Percentiles rank a stretch among this genome's conserved stretches.
Conservation (phyloP, 2,888 invertebrate genomes). For the Mycogona germanica region DNA sequence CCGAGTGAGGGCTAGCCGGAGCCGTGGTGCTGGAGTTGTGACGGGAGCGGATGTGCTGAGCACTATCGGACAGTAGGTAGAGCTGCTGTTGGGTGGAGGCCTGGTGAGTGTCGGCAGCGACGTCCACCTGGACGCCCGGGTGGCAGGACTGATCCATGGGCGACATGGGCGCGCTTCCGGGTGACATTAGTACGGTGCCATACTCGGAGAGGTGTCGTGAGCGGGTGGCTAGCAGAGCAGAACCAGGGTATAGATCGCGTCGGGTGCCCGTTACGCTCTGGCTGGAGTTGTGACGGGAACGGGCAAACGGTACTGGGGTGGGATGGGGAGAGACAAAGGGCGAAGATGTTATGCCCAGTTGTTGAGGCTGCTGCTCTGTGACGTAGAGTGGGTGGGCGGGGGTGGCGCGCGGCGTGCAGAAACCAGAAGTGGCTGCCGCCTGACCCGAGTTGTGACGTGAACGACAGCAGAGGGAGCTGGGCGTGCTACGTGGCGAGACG, state of each 20-base stretch:
- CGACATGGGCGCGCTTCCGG: slow-evolving; percentile 23
- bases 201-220: slow-evolving; percentile 28
- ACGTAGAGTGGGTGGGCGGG: slow-evolving; percentile 13
- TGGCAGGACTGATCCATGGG: slow-evolving; percentile 20
- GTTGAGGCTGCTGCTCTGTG: neutral
- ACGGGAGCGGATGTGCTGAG: slow-evolving; percentile 21
- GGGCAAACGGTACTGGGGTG: slow-evolving; percentile 28
- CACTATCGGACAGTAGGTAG: slow-evolving; percentile 16
- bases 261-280: slow-evolving; percentile 10
- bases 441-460: slow-evolving; percentile 44
- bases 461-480: slow-evolving; percentile 45
- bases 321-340: slow-evolving; percentile 30
- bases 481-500: slow-evolving; percentile 66
- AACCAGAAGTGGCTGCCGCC: slow-evolving; percentile 23
- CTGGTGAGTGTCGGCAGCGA: neutral
- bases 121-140: neutral
- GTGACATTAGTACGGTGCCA: slow-evolving; percentile 20
- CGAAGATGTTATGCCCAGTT: slow-evolving; percentile 22
- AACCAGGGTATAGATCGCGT: neutral
- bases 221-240: slow-evolving; percentile 17
- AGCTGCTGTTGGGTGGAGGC: too few relatives aligned
- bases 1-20: slow-evolving; percentile 27
- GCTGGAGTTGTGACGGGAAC: slow-evolving; percentile 30
- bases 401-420: slow-evolving; percentile 19
- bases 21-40: slow-evolving; percentile 26